Evolutionary conservation across 2,888 invertebrate species (phyloP).

Genomic region (Eupithecia exiguata): DNA sequence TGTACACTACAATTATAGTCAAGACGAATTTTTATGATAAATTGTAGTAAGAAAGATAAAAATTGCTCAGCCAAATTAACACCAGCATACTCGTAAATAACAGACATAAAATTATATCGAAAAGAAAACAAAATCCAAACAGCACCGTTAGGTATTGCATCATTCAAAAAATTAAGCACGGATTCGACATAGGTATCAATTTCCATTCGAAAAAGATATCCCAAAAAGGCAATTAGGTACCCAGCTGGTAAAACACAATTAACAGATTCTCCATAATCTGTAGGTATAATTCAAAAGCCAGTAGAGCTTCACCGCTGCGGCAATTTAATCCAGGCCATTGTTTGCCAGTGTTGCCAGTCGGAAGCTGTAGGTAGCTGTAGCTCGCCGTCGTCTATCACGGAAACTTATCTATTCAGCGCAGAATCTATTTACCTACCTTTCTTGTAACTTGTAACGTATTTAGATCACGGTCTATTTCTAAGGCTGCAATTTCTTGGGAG

Average conservation of each 20-base stretch:
- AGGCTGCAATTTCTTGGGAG: not conserved
- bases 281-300: constrained; percentile 2
- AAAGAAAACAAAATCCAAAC: too few species aligned
- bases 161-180: not conserved
- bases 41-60: too few species aligned
- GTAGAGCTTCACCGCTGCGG: not conserved
- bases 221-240: not conserved
- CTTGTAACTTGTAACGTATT: constrained; percentile 9
- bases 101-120: too few species aligned
- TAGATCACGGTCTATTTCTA: constrained; percentile 11
- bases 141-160: not conserved
- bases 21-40: too few species aligned
- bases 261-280: constrained; percentile 7
- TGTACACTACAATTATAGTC: too few species aligned
- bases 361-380: constrained; percentile 21
- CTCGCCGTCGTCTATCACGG: constrained; percentile 34
- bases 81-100: too few species aligned
- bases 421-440: constrained; percentile 23
- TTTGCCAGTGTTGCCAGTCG: constrained; percentile 20
- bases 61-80: too few species aligned
- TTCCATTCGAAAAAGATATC: not conserved
- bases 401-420: constrained; percentile 35
- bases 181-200: not conserved
- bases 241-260: constrained; percentile 1
- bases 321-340: constrained; percentile 28